phyloP scores from a whole-genome alignment of 2,888 invertebrate species.

The Sisyra nigra region DNA sequence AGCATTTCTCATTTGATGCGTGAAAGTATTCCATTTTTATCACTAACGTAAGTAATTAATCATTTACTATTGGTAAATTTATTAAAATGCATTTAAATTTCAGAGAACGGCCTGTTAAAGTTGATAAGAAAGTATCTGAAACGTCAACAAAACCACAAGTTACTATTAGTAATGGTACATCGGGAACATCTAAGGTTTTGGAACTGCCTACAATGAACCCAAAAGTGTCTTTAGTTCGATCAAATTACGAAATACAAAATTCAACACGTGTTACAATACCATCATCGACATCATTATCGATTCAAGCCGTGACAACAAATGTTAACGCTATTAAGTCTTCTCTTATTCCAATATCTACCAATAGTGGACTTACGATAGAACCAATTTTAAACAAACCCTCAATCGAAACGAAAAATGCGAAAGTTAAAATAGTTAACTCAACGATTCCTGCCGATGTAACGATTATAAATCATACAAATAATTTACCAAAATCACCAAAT shows the following conservation, averaged over 20 bases:
- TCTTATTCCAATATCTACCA: not conserved
- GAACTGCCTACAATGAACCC: not conserved
- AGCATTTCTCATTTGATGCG: constrained; percentile 23
- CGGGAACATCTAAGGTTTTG: not conserved
- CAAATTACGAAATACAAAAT: not conserved
- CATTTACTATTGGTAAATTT: not conserved
- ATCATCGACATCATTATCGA: constrained; percentile 1
- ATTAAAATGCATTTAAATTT: not conserved
- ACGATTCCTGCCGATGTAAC: constrained; percentile 2
- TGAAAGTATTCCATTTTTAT: constrained; percentile 16
- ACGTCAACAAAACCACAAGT: not conserved
- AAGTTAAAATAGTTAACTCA: not conserved
- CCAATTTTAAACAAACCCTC: constrained; percentile 1
- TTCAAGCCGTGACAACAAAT: constrained; percentile 1
- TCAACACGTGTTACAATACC: not conserved
- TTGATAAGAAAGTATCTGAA: not conserved
- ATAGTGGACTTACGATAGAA: constrained; percentile 5
- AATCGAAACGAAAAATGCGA: not conserved
- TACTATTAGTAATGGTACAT: no score
- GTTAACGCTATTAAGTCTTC: not conserved
- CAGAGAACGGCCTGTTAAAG: constrained; percentile 2
- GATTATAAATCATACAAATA: no score
- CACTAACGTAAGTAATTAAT: constrained; percentile 12
- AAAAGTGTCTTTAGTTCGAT: not conserved
- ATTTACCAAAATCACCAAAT: no score